Percentiles rank a stretch among this genome's conserved stretches.
These are phyloP conservation scores for Ips typographus DNA, from an alignment of 1,140 invertebrate species.

Conservation along the genomic window DNA sequence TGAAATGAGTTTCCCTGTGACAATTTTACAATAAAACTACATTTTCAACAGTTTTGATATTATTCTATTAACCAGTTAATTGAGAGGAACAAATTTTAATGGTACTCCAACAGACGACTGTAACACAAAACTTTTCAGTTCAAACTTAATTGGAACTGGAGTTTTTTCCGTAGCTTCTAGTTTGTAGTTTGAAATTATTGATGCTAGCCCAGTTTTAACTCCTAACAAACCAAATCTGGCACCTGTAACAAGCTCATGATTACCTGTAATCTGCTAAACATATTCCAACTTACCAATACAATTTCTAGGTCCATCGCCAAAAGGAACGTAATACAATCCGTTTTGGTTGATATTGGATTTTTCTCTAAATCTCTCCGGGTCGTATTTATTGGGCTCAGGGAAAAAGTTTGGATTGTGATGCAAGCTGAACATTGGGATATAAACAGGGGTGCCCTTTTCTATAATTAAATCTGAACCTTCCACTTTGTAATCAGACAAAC, in stretches of 20 bases:
- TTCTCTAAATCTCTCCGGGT: slow-evolving; percentile 53
- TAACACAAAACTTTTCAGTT: slow-evolving; percentile 29
- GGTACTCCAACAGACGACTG: slow-evolving; percentile 42
- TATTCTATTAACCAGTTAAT: no score
- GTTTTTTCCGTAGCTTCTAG: slow-evolving; percentile 25
- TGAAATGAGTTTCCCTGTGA: no score
- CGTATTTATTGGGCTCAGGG: slow-evolving; percentile 54
- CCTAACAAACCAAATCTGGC: slow-evolving; percentile 33
- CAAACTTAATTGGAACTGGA: slow-evolving; percentile 30
- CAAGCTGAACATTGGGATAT: slow-evolving; percentile 53
- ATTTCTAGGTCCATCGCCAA: slow-evolving; percentile 36
- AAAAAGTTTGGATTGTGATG: slow-evolving; percentile 49
- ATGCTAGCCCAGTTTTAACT: slow-evolving; percentile 28
- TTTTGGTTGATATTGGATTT: slow-evolving; percentile 39
- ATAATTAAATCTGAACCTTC: slow-evolving; percentile 52
- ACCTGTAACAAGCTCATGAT: slow-evolving; percentile 11
- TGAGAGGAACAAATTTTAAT: slow-evolving; percentile 50
- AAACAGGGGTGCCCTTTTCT: slow-evolving; percentile 51
- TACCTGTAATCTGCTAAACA: background rate
- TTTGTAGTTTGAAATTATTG: slow-evolving; percentile 33
- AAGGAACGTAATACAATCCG: slow-evolving; percentile 33
- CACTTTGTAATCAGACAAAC: slow-evolving; percentile 53
- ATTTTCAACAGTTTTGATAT: no score
- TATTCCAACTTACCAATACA: slow-evolving; percentile 35
- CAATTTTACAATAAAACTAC: no score